phyloP scores from a whole-genome alignment of 53 echinoderm and acorn worm genomes.

The Paelopatides confundens region DNA sequence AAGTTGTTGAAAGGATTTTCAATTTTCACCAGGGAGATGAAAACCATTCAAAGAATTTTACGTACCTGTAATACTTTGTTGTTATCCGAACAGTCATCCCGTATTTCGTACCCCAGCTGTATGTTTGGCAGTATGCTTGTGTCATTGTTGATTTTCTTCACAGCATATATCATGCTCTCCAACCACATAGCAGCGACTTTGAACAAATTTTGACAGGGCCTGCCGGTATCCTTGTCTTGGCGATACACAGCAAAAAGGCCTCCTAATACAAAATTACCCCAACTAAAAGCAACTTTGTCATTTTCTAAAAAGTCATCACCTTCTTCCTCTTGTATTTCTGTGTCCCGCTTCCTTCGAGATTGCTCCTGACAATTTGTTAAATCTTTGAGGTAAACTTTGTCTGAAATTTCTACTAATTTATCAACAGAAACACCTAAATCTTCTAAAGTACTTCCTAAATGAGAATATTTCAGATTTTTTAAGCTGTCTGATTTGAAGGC shows the following conservation, averaged over 20 bases:
- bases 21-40: no score
- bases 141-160: slow-evolving; percentile 84
- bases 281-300: slow-evolving; percentile 56
- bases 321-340: not conserved
- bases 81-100: slow-evolving; percentile 92
- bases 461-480: slow-evolving; percentile 6
- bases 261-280: slow-evolving; percentile 77
- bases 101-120: slow-evolving; percentile 80
- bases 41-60: not conserved
- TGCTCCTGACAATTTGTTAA: not conserved
- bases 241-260: slow-evolving; percentile 88
- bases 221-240: slow-evolving; percentile 23
- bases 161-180: slow-evolving; percentile 92
- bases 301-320: not conserved
- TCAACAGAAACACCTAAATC: slow-evolving; percentile 20
- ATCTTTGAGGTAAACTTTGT: not conserved
- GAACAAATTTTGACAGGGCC: slow-evolving; percentile 70
- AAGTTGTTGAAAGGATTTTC: no score
- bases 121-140: slow-evolving; percentile 65
- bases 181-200: slow-evolving; percentile 81
- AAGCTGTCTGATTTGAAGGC: not conserved
- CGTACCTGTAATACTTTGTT: slow-evolving; percentile 89
- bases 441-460: not conserved
- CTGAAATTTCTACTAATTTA: not conserved
- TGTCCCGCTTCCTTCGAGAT: not conserved